phyloP scores from a whole-genome alignment of 2,113 vertebrate genomes.

The Petrocephalus microphthalmus region DNA sequence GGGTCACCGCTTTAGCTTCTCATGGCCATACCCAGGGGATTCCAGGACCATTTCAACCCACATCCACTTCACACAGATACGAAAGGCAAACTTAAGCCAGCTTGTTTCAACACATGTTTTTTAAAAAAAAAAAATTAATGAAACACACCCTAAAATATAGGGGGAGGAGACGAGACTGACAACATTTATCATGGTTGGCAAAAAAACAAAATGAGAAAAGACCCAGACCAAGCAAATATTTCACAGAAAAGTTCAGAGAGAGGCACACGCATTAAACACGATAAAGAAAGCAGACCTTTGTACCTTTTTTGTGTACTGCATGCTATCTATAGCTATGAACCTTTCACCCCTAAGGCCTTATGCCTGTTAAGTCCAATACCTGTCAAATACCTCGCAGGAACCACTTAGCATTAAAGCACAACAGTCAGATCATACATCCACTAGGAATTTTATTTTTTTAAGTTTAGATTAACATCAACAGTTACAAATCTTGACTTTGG shows the following conservation, averaged over 20 bases:
- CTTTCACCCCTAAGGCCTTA: neutral
- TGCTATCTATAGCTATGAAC: neutral
- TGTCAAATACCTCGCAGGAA: neutral
- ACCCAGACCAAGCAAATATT: neutral
- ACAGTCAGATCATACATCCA: neutral
- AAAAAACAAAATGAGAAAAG: neutral
- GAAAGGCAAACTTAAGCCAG: neutral
- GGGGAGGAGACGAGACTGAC: neutral
- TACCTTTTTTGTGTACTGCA: neutral
- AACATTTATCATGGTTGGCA: neutral
- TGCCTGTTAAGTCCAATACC: neutral
- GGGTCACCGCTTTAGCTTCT: neutral
- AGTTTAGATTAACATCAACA: neutral
- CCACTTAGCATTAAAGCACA: neutral
- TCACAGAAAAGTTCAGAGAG: neutral
- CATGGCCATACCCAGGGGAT: neutral
- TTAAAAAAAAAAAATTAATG: neutral
- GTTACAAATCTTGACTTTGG: neutral
- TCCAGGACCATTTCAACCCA: neutral
- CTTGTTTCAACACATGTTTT: neutral
- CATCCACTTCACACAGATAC: neutral
- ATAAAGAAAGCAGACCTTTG: neutral
- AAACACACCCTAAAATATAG: neutral
- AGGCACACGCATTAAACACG: neutral
- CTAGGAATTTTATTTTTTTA: no score